Percentiles rank a stretch among this genome's conserved stretches.
These are phyloP conservation scores for Hemiprocne comata DNA, from an alignment of 2,113 vertebrate genomes.

Conservation along the genomic window DNA sequence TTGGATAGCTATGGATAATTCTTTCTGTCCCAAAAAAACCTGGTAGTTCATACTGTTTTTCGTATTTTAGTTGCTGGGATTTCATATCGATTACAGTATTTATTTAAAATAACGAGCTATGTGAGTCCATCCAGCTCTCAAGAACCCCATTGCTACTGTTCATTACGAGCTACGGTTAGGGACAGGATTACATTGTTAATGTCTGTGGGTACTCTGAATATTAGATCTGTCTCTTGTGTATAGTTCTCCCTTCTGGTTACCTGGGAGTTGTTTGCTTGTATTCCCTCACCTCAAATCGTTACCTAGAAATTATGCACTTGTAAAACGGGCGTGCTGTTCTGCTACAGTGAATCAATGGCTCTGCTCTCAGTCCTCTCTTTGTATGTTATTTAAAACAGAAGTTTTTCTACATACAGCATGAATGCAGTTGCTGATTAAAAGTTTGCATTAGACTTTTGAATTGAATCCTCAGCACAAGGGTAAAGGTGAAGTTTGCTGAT, in stretches of 20 bases:
- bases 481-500: background rate
- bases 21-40: slow-evolving; percentile 25
- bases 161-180: slow-evolving; percentile 11
- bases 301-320: slow-evolving; percentile 29
- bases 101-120: slow-evolving; percentile 52
- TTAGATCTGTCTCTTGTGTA: slow-evolving; percentile 26
- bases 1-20: slow-evolving; percentile 52
- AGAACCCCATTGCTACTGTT: slow-evolving; percentile 39
- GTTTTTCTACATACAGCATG: background rate
- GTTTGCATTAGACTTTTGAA: background rate
- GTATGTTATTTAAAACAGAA: background rate
- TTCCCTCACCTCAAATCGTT: slow-evolving; percentile 13
- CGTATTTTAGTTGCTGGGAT: slow-evolving; percentile 10
- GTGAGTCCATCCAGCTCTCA: background rate
- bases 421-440: background rate
- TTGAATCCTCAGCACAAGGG: background rate
- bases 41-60: slow-evolving; percentile 37
- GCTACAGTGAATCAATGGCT: background rate
- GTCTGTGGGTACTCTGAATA: slow-evolving; percentile 1
- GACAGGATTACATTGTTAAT: slow-evolving; percentile 11
- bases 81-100: slow-evolving; percentile 37
- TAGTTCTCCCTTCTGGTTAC: slow-evolving; percentile 29
- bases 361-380: background rate
- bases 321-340: background rate
- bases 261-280: slow-evolving; percentile 43